Percentiles rank a stretch among this genome's conserved stretches.
phyloP scores from a whole-genome alignment of 2,113 vertebrate genomes.

The Malaclemys terrapin region DNA sequence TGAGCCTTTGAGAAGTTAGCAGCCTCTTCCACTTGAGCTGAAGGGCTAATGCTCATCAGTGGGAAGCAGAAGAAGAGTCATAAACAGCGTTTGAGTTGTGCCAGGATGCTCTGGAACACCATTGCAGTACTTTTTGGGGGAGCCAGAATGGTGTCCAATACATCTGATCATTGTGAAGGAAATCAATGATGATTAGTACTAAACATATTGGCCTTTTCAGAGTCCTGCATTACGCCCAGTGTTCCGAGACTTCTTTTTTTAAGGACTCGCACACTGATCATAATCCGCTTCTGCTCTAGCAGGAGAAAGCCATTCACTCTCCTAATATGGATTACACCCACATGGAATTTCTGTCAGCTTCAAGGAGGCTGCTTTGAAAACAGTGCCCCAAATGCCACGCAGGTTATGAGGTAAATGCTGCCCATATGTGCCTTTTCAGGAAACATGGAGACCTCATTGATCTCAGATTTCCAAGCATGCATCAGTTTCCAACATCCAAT shows the following conservation, averaged over 20 bases:
- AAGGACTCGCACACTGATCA: not conserved
- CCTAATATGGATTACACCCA: not conserved
- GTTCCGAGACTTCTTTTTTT: not conserved
- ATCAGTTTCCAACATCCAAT: not conserved
- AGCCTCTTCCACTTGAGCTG: not conserved
- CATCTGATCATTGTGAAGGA: not conserved
- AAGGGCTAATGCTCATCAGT: not conserved
- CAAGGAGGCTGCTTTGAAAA: conserved; percentile 43
- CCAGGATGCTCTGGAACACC: not conserved
- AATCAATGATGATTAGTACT: not conserved
- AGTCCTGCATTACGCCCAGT: not conserved
- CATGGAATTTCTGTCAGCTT: not conserved
- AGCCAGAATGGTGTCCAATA: not conserved
- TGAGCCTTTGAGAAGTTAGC: not conserved
- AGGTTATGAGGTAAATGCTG: not conserved
- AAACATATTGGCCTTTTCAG: not conserved
- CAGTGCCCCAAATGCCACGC: not conserved
- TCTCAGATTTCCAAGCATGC: not conserved
- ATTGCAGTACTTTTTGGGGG: not conserved
- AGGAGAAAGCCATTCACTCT: not conserved
- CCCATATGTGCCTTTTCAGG: not conserved
- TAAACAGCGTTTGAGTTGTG: not conserved
- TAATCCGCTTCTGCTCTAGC: not conserved
- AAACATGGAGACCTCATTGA: not conserved
- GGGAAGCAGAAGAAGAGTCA: not conserved